Evolutionary conservation across 2,797 vertebrate species (phyloP).

Genomic region (Nannoperca obscura): DNA sequence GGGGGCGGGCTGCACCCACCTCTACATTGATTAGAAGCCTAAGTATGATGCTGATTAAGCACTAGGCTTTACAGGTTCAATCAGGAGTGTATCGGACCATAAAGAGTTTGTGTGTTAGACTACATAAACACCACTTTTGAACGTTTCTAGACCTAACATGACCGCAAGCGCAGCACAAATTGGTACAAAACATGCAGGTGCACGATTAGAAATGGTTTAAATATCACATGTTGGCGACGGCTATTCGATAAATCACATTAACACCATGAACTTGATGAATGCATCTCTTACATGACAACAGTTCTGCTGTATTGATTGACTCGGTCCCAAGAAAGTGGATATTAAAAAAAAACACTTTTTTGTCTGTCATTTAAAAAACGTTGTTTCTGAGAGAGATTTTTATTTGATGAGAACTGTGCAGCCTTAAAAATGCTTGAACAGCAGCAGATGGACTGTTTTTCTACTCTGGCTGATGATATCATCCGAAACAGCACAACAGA

Average conservation of each 20-base stretch:
- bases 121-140: not conserved
- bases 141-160: slow-evolving; percentile 1
- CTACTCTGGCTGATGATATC: not conserved
- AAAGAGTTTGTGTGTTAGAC: too few species aligned
- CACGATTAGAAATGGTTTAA: not conserved
- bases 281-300: not conserved
- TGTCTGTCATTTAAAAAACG: too few species aligned
- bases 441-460: not conserved
- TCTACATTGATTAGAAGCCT: slow-evolving; percentile 65
- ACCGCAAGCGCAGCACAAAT: not conserved
- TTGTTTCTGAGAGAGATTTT: not conserved
- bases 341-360: not conserved
- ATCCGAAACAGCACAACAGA: not conserved
- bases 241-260: not conserved
- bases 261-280: not conserved
- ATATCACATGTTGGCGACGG: not conserved
- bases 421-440: not conserved
- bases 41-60: slow-evolving; percentile 72
- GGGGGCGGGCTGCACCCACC: slow-evolving; percentile 31
- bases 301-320: not conserved
- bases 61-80: slow-evolving; percentile 53
- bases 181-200: not conserved
- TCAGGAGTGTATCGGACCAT: slow-evolving; percentile 42
- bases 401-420: not conserved
- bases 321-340: too few species aligned